A percentile compares a stretch with the other conserved stretches of the same genome.
These are phyloP conservation scores for Rutilus rutilus DNA, from an alignment of 2,113 vertebrate genomes.

Conservation along the genomic window DNA sequence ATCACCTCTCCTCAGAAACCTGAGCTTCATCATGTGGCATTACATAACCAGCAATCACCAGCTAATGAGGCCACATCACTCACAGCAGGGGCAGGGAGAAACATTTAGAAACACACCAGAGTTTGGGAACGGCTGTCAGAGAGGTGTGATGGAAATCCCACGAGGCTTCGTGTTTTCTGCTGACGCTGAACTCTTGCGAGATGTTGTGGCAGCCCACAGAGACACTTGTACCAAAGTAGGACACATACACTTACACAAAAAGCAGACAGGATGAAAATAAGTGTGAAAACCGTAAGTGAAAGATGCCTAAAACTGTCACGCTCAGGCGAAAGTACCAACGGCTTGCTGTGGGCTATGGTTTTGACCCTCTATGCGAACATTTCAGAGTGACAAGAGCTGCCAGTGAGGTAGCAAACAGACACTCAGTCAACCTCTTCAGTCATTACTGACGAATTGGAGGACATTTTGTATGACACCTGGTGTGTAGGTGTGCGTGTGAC, in stretches of 20 bases:
- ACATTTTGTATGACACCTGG: not conserved
- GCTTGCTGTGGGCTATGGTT: constrained; percentile 25
- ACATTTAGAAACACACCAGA: constrained; percentile 31
- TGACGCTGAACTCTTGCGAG: not conserved
- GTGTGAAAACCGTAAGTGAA: not conserved
- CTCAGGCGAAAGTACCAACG: not conserved
- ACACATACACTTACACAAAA: not conserved
- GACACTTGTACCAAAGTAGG: constrained; percentile 25
- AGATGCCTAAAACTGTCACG: constrained; percentile 15
- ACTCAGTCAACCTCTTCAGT: constrained; percentile 10
- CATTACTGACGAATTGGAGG: constrained; percentile 6
- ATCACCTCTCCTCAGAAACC: constrained; percentile 14
- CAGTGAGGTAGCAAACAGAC: not conserved
- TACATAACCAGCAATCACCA: constrained; percentile 30
- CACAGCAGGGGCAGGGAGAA: constrained; percentile 15
- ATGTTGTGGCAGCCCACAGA: constrained; percentile 22
- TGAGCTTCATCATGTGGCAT: constrained; percentile 30
- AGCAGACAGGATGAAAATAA: not conserved
- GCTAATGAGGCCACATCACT: constrained; percentile 33
- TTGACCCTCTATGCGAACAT: not conserved
- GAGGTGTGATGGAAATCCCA: constrained; percentile 44
- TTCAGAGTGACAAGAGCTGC: not conserved
- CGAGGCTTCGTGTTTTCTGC: constrained; percentile 29
- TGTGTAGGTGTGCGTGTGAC: not conserved
- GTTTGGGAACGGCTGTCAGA: constrained; percentile 12